Evolutionary conservation across 2,888 invertebrate genomes (phyloP).

Genomic region (Drosophila greeni): DNA sequence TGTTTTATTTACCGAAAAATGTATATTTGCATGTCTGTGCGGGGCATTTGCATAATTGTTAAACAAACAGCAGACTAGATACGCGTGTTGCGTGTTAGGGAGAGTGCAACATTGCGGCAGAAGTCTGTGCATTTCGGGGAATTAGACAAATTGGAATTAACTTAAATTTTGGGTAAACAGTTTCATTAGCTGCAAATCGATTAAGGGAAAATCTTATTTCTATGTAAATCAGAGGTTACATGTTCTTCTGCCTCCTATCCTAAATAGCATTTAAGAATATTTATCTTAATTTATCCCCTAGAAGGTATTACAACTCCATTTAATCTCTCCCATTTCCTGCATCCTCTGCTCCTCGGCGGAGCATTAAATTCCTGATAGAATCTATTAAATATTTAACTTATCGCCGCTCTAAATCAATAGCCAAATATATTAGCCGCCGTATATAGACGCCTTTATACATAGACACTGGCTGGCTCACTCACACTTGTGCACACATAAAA

Average conservation of each 20-base stretch:
- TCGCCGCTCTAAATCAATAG: conserved; percentile 47
- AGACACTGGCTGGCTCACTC: conserved; percentile 22
- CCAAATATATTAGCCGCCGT: conserved; percentile 39
- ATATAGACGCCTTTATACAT: conserved; percentile 21
- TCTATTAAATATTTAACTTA: conserved; percentile 48
- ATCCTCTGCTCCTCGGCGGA: not conserved
- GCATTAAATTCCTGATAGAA: conserved; percentile 38
- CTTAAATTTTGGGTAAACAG: not conserved
- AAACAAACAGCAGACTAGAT: conserved; percentile 19
- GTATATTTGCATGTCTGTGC: conserved; percentile 59
- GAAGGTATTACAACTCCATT: conserved; percentile 2
- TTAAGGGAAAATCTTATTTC: not conserved
- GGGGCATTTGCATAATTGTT: conserved; percentile 60
- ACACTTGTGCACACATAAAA: conserved; percentile 46
- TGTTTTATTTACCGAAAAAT: conserved; percentile 52
- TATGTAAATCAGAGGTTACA: not conserved
- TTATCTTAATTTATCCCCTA: not conserved
- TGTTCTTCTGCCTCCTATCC: not conserved
- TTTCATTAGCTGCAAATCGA: not conserved
- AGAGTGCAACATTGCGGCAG: conserved; percentile 30
- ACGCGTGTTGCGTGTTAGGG: not conserved
- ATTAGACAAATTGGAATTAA: conserved; percentile 8
- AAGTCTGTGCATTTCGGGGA: conserved; percentile 37
- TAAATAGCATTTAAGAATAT: not conserved
- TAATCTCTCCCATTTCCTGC: conserved; percentile 2